Evolutionary conservation across 2,888 invertebrate species (phyloP), one percentile per base, ranked within the genome.

Genomic region (Acronicta leporina): DNA sequence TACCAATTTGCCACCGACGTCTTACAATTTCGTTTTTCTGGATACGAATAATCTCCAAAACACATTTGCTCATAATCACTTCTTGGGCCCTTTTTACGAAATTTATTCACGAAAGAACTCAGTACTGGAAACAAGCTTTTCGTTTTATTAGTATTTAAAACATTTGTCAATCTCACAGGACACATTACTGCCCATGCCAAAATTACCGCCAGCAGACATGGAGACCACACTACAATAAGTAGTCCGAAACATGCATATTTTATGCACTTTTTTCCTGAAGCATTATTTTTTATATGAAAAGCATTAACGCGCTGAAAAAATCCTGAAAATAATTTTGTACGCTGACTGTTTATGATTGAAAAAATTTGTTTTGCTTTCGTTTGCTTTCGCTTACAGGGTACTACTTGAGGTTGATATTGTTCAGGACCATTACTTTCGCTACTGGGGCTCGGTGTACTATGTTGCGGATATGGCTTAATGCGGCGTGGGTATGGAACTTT

Each of bases 171-270:
- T 51, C 68, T 79, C 30, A 81, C 64, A 48, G 84, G 83, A 68
- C 81, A 82, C 13, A 80, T 73, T 47, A 88, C 35, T 50, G 83
- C 55, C 85, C 85, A 86, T 63, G 67, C 78, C 55, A 85, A 15
- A 44, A 68, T 62, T 48, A 82, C 60, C 33, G 73, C 57, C 43
- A 88, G 51, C 61, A 89, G 73, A 68, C 86, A 88, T 13, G 89
- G 88, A 44, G 79, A 80, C 87, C 85, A 89, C 33, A 78, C 73
- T n/a, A 87, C 60, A 54, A 83, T 38, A 27, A 80, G 71, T 2
- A 87, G 38, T 25, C 68, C 73, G 46, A 84, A 60, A 53, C 85
- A 66, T 15, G 82, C 27, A 59, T 77, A 73, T 59, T 80, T 83
- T 5, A 81, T 11, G n/a, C 50, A 48, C 27, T 11, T 48, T 71